Evolutionary conservation across 2,888 invertebrate species (phyloP).

Genomic region (Tuberolachnus salignus): DNA sequence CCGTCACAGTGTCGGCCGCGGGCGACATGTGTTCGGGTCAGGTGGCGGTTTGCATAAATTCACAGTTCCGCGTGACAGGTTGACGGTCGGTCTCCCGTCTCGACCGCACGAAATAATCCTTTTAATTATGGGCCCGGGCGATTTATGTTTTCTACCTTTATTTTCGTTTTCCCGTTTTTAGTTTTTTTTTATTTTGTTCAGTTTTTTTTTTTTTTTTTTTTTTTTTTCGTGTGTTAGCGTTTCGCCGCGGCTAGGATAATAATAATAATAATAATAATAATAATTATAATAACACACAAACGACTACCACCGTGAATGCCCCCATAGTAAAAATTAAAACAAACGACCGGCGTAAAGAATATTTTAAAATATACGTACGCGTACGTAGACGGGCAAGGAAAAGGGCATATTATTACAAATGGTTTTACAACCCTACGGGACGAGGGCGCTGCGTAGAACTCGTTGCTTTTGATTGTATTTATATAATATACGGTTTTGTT

Average conservation of each 20-base stretch:
- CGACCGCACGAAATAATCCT: slow-evolving; percentile 43
- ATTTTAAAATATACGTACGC: too few species aligned
- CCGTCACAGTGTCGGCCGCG: slow-evolving; percentile 13
- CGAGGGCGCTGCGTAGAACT: not conserved
- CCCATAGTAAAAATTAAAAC: not conserved
- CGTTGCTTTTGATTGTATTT: slow-evolving; percentile 23
- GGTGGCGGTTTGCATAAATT: slow-evolving; percentile 49
- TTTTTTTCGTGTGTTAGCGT: not conserved
- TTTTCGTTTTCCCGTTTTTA: too few species aligned
- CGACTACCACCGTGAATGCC: too few species aligned
- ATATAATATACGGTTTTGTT: not conserved
- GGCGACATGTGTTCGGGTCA: slow-evolving; percentile 47
- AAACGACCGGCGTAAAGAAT: not conserved
- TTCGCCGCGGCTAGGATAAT: not conserved
- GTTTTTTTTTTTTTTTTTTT: not conserved
- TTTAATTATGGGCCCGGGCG: slow-evolving; percentile 44
- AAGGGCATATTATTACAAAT: not conserved
- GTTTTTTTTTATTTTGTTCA: not conserved
- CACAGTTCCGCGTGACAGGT: slow-evolving; percentile 45
- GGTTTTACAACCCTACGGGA: slow-evolving; percentile 4
- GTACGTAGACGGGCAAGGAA: slow-evolving; percentile 4
- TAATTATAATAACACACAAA: too few species aligned
- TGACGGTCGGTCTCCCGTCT: slow-evolving; percentile 19
- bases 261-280: too few species aligned
- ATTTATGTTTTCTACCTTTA: slow-evolving; percentile 28